Base-by-base conservation (phyloP, 2,888 invertebrate genomes). In the Oscheius sp. region DNA sequence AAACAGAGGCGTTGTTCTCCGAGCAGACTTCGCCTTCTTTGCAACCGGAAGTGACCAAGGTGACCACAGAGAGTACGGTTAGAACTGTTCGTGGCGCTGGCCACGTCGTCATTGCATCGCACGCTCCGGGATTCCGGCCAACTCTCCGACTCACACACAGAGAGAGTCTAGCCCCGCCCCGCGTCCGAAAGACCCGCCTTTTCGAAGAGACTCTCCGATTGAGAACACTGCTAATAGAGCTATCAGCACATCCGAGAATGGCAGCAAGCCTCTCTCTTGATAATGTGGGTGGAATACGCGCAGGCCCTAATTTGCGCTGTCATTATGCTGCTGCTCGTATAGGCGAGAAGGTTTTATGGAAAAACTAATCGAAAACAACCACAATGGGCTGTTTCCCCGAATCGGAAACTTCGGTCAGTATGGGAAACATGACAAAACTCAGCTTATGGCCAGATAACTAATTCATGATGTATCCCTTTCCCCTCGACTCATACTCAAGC, bases 1-100 rank as follows among this genome's bases (percentile, higher is more conserved):
- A 88, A 65, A 88, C 80, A 48, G 83, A 82, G 55, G 88, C 88
- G 32, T 79, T 81, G 70, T 83, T 87, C 77, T 83, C 85, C n/a
- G 86, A 83, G 82, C 87, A 87, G 47, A 86, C 80, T 59, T 79
- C 76, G 73, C 77, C 78, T 63, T 78, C 79, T 55, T 72, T 76
- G 50, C 76, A 77, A 58, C 77, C 78, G 60, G 75, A 70, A 32
- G 35, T 13, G 29, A 72, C 58, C 33, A 60, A 11, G 29, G 51
- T 21, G 55, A 63, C 53, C 42, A 29, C 58, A 29, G 75, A 60
- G 68, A 78, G 63, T 63, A 76, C 74, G 62, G 74, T 73, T 68
- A 70, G 74, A 70, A 71, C 42, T 42, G 42, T 62, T 72, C 72
- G 76, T 68, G 72, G 73, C 72, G 75, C 66, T 68, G 70, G 74